Evolutionary conservation across 2,888 invertebrate genomes (phyloP).

Genomic region (Erpobdella octoculata): DNA sequence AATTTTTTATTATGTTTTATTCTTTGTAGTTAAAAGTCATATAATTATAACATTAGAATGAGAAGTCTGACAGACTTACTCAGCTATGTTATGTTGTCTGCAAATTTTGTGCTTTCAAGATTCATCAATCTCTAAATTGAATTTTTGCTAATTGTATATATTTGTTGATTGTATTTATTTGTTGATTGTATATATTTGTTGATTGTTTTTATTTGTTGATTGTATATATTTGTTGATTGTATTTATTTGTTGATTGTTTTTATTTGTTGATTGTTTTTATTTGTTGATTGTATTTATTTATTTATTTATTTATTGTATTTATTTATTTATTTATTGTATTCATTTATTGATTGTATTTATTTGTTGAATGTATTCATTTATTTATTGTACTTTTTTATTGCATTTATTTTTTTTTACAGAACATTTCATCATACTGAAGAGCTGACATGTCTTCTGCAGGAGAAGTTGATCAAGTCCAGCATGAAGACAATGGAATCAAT

Average conservation of each 20-base stretch:
- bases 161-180: neutral
- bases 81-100: too few species aligned
- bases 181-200: neutral
- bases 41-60: too few species aligned
- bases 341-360: neutral
- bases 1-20: too few species aligned
- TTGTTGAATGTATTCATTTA: neutral
- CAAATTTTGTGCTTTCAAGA: too few species aligned
- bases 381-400: neutral
- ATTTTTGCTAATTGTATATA: too few species aligned
- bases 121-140: too few species aligned
- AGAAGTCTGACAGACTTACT: too few species aligned
- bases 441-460: neutral
- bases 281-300: neutral
- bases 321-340: neutral
- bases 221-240: neutral
- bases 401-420: neutral
- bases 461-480: neutral
- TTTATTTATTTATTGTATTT: neutral
- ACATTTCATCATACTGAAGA: neutral
- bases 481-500: too few species aligned
- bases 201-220: neutral
- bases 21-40: too few species aligned
- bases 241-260: neutral
- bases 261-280: neutral